Conservation (phyloP, 1,140 invertebrate genomes). For the Whitmania pigra region DNA sequence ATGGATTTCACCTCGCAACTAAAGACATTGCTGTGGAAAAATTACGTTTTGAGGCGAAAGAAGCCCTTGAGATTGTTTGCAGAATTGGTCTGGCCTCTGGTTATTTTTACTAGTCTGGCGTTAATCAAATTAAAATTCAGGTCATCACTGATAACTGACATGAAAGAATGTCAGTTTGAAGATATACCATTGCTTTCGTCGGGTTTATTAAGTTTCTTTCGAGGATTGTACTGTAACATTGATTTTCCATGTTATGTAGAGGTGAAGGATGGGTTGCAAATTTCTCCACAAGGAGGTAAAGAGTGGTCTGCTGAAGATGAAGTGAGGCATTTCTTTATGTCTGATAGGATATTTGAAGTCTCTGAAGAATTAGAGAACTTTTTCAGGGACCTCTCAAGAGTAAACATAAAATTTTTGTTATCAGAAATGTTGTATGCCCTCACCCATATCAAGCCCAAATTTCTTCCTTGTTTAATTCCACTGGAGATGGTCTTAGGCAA, state of each 20-base stretch:
- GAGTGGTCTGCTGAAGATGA: neutral
- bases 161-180: constrained; percentile 11
- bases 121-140: neutral
- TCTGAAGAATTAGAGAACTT: no score
- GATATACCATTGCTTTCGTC: neutral
- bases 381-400: no score
- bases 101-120: neutral
- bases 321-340: neutral
- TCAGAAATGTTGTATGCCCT: no score
- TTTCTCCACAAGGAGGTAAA: neutral
- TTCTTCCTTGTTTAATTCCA: no score
- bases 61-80: constrained; percentile 3
- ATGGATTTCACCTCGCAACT: neutral
- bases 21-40: constrained; percentile 11
- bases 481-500: no score
- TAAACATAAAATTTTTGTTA: no score
- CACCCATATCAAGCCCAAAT: no score
- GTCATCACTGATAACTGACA: neutral
- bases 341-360: neutral
- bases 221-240: neutral
- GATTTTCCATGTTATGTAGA: neutral
- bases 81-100: neutral
- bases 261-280: neutral
- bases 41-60: neutral
- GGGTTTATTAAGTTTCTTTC: neutral